Evolutionary conservation across 2,797 vertebrate genomes (phyloP), one percentile per base, ranked within the genome.

Genomic region (Catharus ustulatus): DNA sequence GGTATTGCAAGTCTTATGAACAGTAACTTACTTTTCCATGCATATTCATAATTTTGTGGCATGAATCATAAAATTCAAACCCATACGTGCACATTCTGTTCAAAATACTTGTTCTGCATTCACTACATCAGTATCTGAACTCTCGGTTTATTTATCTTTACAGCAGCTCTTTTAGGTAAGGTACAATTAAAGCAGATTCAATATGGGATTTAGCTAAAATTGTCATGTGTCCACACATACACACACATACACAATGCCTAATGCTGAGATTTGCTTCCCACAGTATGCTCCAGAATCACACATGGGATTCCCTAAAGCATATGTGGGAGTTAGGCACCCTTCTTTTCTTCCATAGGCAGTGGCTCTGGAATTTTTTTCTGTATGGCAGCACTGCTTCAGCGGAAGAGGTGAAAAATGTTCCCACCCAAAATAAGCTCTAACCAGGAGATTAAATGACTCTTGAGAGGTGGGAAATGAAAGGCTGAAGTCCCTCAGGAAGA

Each of bases 1-100:
- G 67, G 67, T 84, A 82, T 79, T 84, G 42, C 62, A 68, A 87
- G 46, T 80, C 78, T 49, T 80, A 79, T 7, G 62, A 82, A 75
- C 81, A 89, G 73, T 58, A 93, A 85, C 80, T 90, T 89, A 92
- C 87, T 94, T 93, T 95, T 73, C 66, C 69, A 95, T 94, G 84
- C 91, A 97, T 96, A 91, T 95, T 96, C 92, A 94, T 95, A 91
- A 66, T 90, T 94, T 76, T 84, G 82, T 86, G 71, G 42, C 83
- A 87, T 91, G 85, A 94, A 88, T 95, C 73, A 91, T 87, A 93
- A 96, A 95, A 96, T 89, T 83, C 73, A 92, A 92, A 66, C 73
- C 58, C 93, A 88, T 90, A 78, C 83, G 1, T 93, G 87, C 94
- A 88, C 80, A 94, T 94, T 94, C 89, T 93, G 91, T 96, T 95